Percentiles rank a stretch among this genome's conserved stretches.
Conservation (phyloP, 2,888 invertebrate genomes). For the Hyppa rectilinea region DNA sequence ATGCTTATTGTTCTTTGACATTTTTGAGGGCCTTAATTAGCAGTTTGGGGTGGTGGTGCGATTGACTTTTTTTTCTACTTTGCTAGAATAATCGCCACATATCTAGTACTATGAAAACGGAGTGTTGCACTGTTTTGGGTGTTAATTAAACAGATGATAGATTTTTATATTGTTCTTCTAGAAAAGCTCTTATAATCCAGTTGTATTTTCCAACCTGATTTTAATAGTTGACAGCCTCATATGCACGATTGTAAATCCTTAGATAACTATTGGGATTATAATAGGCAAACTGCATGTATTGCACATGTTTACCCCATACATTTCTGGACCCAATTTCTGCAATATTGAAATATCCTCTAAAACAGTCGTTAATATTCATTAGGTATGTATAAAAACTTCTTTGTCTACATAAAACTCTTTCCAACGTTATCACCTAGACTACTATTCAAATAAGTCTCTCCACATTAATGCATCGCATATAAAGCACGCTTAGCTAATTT, state of each 20-base stretch:
- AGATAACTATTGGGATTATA: background rate
- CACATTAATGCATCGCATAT: conserved; percentile 59
- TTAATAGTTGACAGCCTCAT: no score
- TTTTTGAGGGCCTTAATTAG: conserved; percentile 9
- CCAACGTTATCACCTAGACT: conserved; percentile 5
- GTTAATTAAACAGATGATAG: no score
- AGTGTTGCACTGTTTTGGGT: no score
- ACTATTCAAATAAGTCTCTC: conserved; percentile 38
- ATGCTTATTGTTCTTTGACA: conserved; percentile 13
- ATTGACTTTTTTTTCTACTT: no score
- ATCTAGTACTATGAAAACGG: no score
- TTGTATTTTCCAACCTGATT: background rate
- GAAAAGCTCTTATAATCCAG: background rate
- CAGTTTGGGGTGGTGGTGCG: no score
- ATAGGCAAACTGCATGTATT: background rate
- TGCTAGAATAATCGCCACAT: no score
- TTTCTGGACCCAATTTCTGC: no score
- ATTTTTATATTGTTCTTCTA: conserved; percentile 1
- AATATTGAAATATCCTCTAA: no score
- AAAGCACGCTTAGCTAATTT: conserved; percentile 64
- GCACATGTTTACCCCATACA: no score
- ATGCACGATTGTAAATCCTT: no score
- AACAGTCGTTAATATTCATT: background rate
- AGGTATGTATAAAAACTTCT: no score
- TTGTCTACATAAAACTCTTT: background rate